A percentile compares a stretch with the other conserved stretches of the same genome.
Evolutionary conservation across 2,797 vertebrate genomes (phyloP).

Genomic region (Falco berigora): DNA sequence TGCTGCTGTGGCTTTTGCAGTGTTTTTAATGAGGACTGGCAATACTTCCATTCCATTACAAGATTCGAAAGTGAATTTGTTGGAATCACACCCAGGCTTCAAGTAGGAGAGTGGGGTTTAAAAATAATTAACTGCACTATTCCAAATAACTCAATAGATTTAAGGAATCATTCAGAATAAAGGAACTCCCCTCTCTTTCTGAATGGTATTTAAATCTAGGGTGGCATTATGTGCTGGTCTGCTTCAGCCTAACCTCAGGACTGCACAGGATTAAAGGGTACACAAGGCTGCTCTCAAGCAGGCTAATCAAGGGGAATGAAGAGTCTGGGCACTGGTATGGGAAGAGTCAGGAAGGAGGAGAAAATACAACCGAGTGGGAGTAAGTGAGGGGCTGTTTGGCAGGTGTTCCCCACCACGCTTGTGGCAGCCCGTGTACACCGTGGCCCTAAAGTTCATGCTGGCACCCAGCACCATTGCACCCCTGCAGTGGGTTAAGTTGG

Average conservation of each 20-base stretch:
- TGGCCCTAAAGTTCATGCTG: not conserved
- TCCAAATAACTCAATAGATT: not conserved
- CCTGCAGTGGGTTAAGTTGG: accelerated
- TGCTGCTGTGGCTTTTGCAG: not conserved
- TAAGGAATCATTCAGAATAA: not conserved
- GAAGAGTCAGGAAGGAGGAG: not conserved
- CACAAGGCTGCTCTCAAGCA: not conserved
- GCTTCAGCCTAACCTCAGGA: not conserved
- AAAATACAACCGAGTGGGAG: not conserved
- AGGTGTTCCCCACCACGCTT: not conserved
- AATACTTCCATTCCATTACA: not conserved
- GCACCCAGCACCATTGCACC: not conserved
- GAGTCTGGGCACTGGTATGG: not conserved
- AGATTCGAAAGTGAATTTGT: not conserved
- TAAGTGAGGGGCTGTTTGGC: not conserved
- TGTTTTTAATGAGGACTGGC: slow-evolving; percentile 37
- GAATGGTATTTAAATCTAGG: not conserved
- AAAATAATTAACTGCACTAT: slow-evolving; percentile 6
- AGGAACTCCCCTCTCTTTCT: not conserved
- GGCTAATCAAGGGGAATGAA: not conserved
- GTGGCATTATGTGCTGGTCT: not conserved
- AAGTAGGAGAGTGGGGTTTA: not conserved
- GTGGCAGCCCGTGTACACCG: not conserved
- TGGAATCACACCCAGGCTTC: not conserved
- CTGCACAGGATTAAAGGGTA: not conserved